These are phyloP conservation scores for Ceratina australensis DNA, from an alignment of 1,140 invertebrate species.

Conservation along the genomic window DNA sequence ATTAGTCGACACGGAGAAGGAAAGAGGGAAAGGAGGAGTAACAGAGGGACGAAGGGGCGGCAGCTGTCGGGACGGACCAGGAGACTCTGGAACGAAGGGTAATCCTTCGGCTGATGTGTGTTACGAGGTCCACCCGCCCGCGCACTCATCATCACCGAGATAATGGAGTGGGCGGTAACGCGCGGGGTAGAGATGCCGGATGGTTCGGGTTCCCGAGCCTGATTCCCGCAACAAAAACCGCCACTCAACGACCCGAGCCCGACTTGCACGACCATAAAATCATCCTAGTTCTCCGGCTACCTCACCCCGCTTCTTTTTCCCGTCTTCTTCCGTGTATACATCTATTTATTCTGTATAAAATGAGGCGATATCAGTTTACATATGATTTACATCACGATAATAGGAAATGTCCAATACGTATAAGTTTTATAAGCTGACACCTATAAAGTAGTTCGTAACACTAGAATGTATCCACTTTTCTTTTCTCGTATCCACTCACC, in stretches of 20 bases:
- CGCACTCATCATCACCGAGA: slow-evolving; percentile 78
- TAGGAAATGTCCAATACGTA: too few relatives aligned
- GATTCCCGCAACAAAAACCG: slow-evolving; percentile 71
- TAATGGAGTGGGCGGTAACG: slow-evolving; percentile 78
- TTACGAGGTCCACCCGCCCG: slow-evolving; percentile 75
- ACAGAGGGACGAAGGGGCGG: slow-evolving; percentile 34
- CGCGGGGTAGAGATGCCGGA: slow-evolving; percentile 70
- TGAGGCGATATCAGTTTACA: too few relatives aligned
- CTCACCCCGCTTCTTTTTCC: slow-evolving; percentile 38
- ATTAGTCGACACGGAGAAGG: slow-evolving; percentile 69
- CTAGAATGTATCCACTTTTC: too few relatives aligned
- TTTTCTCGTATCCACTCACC: too few relatives aligned
- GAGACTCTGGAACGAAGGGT: slow-evolving; percentile 63
- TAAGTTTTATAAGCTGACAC: too few relatives aligned
- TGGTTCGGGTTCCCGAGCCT: slow-evolving; percentile 66
- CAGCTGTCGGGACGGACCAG: slow-evolving; percentile 44
- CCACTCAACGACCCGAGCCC: slow-evolving; percentile 72
- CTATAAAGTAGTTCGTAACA: too few relatives aligned
- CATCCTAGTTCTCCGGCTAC: slow-evolving; percentile 71
- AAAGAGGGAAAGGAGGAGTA: slow-evolving; percentile 36
- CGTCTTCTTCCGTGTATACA: too few relatives aligned
- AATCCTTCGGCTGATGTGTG: slow-evolving; percentile 75
- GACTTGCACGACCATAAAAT: slow-evolving; percentile 73
- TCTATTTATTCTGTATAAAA: neutral
- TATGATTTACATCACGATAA: too few relatives aligned